Base-by-base conservation (phyloP, 2,113 vertebrate species). In the Loxodonta africana region DNA sequence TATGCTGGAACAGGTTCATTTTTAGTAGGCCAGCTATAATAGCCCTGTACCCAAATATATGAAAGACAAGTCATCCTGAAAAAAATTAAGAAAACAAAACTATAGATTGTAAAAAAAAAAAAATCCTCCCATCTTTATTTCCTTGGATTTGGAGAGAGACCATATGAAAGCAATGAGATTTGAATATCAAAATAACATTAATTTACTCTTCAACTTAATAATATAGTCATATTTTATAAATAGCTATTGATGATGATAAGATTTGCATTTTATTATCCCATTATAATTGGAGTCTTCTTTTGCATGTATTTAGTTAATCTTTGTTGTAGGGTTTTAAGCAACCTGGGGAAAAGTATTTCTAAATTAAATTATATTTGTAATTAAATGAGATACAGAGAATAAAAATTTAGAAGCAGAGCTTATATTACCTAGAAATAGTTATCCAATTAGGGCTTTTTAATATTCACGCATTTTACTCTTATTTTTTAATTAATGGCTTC, bases 381-480 rank as follows among this genome's bases (percentile, higher is more conserved):
- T 98, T 94, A 94, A 87, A n/a, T 88, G 95, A 62, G 15, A 84
- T 85, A 81, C 28, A 74, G 63, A 71, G 57, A 95, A 62, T 83
- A 95, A 86, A 92, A 86, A 87, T 67, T 92, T 90, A 63, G 76
- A 57, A 90, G 41, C 12, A 83, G 28, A 92, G 46, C 51, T 90
- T 92, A 71, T 95, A 96, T 93, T 94, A 88, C 63, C 33, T 95
- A 96, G 83, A 97, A 96, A 76, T 86, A 91, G n/a, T 97, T 96
- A 89, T 92, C 46, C 84, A 94, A 88, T 62, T 92, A 81, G 25
- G 65, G 17, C 33, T 90, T 90, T 92, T 94, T 60, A 83, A 93
- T 93, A 94, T 93, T 89, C n/a, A 90, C n/a, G 48, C 78, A 88
- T 7, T 94, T 94, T 60, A 92, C 8, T 86, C 33, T 92, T 95